These are phyloP conservation scores for Uria lomvia DNA, from an alignment of 2,113 vertebrate genomes.

Conservation along the genomic window DNA sequence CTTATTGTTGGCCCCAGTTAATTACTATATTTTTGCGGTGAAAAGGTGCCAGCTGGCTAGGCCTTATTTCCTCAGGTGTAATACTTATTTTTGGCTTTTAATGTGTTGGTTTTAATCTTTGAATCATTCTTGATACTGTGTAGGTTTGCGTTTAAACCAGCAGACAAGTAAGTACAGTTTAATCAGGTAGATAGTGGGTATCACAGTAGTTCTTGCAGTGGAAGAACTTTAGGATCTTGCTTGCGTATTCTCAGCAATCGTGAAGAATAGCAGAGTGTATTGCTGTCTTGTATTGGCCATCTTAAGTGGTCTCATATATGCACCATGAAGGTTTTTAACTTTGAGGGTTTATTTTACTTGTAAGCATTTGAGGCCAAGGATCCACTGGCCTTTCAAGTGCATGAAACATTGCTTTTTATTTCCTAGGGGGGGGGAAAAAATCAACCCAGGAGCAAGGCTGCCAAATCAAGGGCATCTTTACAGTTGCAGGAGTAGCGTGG, in stretches of 20 bases:
- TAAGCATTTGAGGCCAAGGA: background rate
- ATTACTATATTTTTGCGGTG: background rate
- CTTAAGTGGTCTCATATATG: background rate
- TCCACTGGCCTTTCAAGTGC: background rate
- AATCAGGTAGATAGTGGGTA: background rate
- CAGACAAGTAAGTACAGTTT: background rate
- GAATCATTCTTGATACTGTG: background rate
- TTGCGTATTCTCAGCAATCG: background rate
- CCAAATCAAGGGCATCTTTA: background rate
- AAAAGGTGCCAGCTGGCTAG: background rate
- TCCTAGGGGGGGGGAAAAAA: accelerated
- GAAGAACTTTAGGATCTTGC: background rate
- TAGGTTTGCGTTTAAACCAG: background rate
- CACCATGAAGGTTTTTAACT: background rate
- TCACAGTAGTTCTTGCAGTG: background rate
- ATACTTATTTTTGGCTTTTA: background rate
- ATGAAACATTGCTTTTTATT: background rate
- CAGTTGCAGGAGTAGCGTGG: accelerated
- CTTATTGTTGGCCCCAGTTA: background rate
- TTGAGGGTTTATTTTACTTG: background rate
- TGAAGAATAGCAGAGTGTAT: accelerated
- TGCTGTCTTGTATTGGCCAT: accelerated
- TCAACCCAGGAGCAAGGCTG: background rate
- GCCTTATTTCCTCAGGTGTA: background rate
- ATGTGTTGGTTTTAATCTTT: background rate